Base-by-base conservation (phyloP, 2,113 vertebrate genomes). In the Callocephalon fimbriatum region DNA sequence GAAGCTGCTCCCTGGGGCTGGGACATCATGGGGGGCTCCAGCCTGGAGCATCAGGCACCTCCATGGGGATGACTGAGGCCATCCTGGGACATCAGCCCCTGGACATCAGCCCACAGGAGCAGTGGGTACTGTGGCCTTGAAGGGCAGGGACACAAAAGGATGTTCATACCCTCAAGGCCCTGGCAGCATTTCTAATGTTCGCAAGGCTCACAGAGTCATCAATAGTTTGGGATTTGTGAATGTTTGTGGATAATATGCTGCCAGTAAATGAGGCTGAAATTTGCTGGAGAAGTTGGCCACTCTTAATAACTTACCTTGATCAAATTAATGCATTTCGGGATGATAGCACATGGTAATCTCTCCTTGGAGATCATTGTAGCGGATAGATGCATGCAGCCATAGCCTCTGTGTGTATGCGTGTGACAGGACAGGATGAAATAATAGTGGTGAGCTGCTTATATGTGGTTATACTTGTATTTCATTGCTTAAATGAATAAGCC, bases 231-330 rank as follows among this genome's bases (percentile, higher is more conserved):
- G 32, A 71, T 86, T 95, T 81, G 61, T 65, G 51, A 71, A n/a
- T 86, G 40, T 65, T 82, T 88, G 42, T 86, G 79, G 59, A 32
- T 37, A 79, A 77, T 23, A 44, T n/a, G 27, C 15, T 37, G 54
- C 29, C 73, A 91, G n/a, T 45, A 95, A 91, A 66, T 0, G 5
- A 84, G 54, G 32, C 15, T 88, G 79, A 84, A 89, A 93, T 91
- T 72, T 87, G 38, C 51, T 84, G 29, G 75, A 87, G 77, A 74
- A 72, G 18, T 68, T 76, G 48, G 51, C 25, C 58, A 42, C 54
- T 91, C 71, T 94, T 91, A 91, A 86, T 96, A 95, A 71, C 54
- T 86, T 95, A 32, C 47, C 83, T 88, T 77, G 35, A 91, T 77
- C 79, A 89, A 86, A 94, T 88, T 56, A 92, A 81, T 94, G 35